These are phyloP conservation scores for Brachycybe producta DNA, from an alignment of 2,888 invertebrate genomes.

Conservation along the genomic window DNA sequence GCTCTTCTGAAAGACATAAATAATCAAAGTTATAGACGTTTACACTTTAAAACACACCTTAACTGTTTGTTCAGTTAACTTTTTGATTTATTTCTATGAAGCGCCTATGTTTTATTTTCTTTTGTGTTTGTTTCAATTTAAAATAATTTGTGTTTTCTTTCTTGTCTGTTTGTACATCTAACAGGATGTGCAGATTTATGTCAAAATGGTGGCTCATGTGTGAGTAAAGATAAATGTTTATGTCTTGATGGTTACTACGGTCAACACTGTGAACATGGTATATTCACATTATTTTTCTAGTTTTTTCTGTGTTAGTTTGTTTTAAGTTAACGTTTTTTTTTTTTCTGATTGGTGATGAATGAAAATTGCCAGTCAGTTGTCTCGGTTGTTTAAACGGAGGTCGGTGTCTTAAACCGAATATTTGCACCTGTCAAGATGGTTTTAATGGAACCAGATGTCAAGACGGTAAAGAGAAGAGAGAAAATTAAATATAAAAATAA, in stretches of 20 bases:
- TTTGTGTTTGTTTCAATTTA: no score
- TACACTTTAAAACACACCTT: no score
- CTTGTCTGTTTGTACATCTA: no score
- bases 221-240: conserved; percentile 4
- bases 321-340: neutral
- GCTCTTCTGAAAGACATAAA: no score
- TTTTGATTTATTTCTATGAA: no score
- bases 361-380: conserved; percentile 5
- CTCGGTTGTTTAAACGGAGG: conserved; percentile 15
- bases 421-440: conserved; percentile 13
- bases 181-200: no score
- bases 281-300: neutral
- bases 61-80: no score
- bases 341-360: neutral
- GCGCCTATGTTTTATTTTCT: no score
- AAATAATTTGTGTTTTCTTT: no score
- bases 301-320: neutral
- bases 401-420: conserved; percentile 9
- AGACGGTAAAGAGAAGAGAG: no score
- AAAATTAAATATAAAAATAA: neutral
- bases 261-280: conserved; percentile 14
- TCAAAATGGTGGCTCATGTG: conserved; percentile 13
- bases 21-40: no score
- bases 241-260: conserved; percentile 12
- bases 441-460: conserved; percentile 14